A percentile compares a stretch with the other conserved stretches of the same genome.
Conservation (phyloP, 2,113 vertebrate species). For the Mormoops blainvillei region DNA sequence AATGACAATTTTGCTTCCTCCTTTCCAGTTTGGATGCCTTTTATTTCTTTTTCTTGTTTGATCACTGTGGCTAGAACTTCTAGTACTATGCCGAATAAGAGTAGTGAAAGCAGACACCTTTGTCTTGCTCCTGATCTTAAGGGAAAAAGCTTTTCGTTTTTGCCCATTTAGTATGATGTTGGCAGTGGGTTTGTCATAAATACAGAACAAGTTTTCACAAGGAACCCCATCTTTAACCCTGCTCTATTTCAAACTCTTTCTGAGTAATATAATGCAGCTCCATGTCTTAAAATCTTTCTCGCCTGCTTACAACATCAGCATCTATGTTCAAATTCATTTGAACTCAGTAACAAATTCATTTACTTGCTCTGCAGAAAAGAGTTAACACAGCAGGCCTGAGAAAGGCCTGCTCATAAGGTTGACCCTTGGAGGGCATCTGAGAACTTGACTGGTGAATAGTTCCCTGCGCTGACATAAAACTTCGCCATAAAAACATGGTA, state of each 20-base stretch:
- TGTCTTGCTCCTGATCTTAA: no score
- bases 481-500: not conserved
- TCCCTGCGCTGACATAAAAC: not conserved
- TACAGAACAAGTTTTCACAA: not conserved
- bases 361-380: not conserved
- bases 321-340: not conserved
- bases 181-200: not conserved
- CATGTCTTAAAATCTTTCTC: not conserved
- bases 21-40: no score
- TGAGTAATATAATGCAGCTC: not conserved
- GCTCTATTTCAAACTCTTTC: not conserved
- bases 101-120: no score
- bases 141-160: no score
- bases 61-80: no score
- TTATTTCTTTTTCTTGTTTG: no score
- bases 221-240: not conserved
- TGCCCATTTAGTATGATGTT: no score
- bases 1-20: no score
- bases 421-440: not conserved
- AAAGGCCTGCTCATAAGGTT: not conserved
- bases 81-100: no score
- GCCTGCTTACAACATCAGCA: not conserved
- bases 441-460: not conserved
- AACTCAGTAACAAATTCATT: not conserved
- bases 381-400: not conserved